These are phyloP conservation scores for Lichenostomus cassidix DNA, from an alignment of 2,113 vertebrate species.

Conservation along the genomic window DNA sequence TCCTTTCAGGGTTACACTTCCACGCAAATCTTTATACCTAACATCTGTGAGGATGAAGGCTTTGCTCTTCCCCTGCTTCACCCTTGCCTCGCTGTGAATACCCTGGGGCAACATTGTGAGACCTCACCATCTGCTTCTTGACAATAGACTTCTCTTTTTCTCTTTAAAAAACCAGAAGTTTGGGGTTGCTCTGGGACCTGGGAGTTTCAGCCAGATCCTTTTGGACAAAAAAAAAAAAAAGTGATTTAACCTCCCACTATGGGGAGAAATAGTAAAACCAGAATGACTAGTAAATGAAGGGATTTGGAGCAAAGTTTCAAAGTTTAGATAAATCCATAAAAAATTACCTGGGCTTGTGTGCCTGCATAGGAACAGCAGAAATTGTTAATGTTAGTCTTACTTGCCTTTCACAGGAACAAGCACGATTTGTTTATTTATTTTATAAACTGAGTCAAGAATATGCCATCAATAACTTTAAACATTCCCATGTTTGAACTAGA, in stretches of 20 bases:
- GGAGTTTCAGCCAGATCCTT: background rate
- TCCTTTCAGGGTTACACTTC: background rate
- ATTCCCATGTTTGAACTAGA: slow-evolving; percentile 33
- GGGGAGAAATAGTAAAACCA: background rate
- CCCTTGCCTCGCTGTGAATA: background rate
- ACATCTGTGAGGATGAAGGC: slow-evolving; percentile 22
- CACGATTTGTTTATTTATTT: background rate
- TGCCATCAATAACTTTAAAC: slow-evolving; percentile 65
- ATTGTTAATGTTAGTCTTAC: background rate
- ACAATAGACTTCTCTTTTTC: background rate
- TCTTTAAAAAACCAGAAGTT: background rate
- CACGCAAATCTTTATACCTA: background rate
- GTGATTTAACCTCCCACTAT: background rate
- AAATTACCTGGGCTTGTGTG: background rate
- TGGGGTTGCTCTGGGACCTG: background rate
- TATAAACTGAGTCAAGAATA: slow-evolving; percentile 51
- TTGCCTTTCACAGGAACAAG: background rate
- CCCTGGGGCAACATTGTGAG: background rate
- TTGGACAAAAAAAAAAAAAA: background rate
- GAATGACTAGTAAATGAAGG: background rate
- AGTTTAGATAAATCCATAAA: background rate
- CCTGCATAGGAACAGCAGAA: background rate
- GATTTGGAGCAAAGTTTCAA: background rate
- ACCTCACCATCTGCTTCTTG: slow-evolving; percentile 47
- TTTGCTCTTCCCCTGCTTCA: background rate